Base-by-base conservation (phyloP, 2,888 invertebrate species). In the Drosophila algonquin region DNA sequence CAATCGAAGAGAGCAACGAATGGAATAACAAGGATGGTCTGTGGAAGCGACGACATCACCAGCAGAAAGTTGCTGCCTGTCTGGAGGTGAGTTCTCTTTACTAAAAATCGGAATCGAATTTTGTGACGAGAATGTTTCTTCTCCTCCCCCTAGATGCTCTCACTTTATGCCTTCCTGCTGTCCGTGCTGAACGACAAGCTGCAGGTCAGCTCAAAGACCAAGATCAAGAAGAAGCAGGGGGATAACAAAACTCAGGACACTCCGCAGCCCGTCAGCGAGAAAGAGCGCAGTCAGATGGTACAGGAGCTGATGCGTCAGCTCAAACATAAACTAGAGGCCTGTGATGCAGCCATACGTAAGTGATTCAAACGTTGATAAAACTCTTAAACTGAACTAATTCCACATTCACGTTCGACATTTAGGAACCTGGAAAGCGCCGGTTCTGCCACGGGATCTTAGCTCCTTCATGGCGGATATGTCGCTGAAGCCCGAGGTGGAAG, bases 61-160 rank as follows among this genome's bases (percentile, higher is more conserved):
- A 94, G 76, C 95, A 94, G 82, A 91, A 92, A 40, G 92, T 94
- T 44, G 93, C 94, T 18, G 94, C 94, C 84, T 93, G 93, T 81
- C 91, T 95, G 70, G 95, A 95, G 93, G 95, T 95, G 60, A 82
- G 92, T 40, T 21, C 3, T 6, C 1, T 27, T 21, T 3, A 16
- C 8, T 0, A 1, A 2, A 0, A 1, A 24, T 21, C 14, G 0
- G 1, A 10, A 10, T 3, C 2, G 14, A 18, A 32, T 30, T 16
- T 30, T 21, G 18, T 2, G 32, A 14, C 18, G n/a, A 16, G 3
- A 47, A 8, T 44, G 12, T 62, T 9, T 14, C 57, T 67, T 24
- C 58, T 14, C 6, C 40, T 7, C 14, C n/a, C 40, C 2, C 1
- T 92, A 92, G 92, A 92, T 92, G 61, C 73, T 92, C 9, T 91